Base-by-base conservation (phyloP, 2,113 vertebrate species). In the Terrapene triunguis region DNA sequence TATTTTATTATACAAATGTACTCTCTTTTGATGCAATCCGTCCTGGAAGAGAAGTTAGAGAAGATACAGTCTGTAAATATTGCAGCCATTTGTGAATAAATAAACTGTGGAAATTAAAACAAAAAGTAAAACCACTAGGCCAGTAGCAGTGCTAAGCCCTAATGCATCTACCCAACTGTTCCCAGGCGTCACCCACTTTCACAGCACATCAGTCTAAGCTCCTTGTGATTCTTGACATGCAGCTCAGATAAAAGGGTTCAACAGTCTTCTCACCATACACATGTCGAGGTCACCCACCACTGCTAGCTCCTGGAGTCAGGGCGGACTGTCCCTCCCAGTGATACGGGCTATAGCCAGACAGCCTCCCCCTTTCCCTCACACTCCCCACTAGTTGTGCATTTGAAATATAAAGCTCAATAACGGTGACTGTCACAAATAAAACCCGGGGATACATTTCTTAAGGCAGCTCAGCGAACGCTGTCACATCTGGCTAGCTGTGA, bases 291-390 rank as follows among this genome's bases (percentile, higher is more conserved):
- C 42, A 44, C 42, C 7, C 35, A 6, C 11, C 38, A 25, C n/a
- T n/a, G 38, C 0, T 5, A 57, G 55, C 57, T 62, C 11, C 0
- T 25, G 38, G 69, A 88, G 53, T 35, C 76, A 76, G 72, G 35
- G 29, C 80, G 65, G 54, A 78, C 19, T 0, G 5, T 48, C 87
- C 16, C 22, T 21, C 38, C 22, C 72, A 22, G 22, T 4, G 38
- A 74, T 44, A 74, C 5, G 10, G 38, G 25, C 38, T 42, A 11
- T 25, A 38, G 38, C 38, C 38, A 24, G 19, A 65, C 16, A 35
- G 72, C 38, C 11, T 9, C 72, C 19, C 72, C 21, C 19, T 14
- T 74, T 19, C 72, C 10, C 10, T 74, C 17, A 4, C n/a, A 22
- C 65, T 38, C 10, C 38, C 21, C 22, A 9, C 38, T 74, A 74